Conservation (phyloP, 2,888 invertebrate genomes). For the Alsophila aescularia region DNA sequence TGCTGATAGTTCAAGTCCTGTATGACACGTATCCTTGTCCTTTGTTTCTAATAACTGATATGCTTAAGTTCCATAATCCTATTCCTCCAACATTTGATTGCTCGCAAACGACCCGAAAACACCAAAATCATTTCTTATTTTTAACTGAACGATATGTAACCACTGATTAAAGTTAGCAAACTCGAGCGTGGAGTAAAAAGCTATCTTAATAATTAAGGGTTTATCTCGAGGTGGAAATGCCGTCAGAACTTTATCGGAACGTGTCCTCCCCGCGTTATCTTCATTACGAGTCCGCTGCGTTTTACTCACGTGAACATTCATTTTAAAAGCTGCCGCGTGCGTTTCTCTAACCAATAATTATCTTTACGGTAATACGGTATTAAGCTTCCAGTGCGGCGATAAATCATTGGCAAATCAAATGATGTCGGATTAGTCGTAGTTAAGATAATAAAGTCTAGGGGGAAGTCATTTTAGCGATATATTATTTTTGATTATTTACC, state of each 20-base stretch:
- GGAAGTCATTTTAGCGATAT: neutral
- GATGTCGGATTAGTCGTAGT: conserved; percentile 43
- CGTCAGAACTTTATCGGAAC: conserved; percentile 74
- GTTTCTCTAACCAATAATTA: conserved; percentile 75
- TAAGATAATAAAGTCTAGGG: neutral
- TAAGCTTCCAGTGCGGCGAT: conserved; percentile 58
- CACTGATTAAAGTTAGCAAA: conserved; percentile 2
- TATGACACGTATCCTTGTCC: conserved; percentile 31
- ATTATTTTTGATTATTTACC: no score
- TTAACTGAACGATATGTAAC: neutral
- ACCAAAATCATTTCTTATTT: neutral
- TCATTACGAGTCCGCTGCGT: conserved; percentile 74
- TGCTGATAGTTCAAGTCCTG: conserved; percentile 40
- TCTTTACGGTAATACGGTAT: conserved; percentile 62
- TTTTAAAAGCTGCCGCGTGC: conserved; percentile 73
- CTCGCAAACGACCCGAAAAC: neutral
- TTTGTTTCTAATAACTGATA: conserved; percentile 50
- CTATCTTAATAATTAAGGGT: conserved; percentile 77
- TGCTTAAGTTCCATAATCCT: neutral
- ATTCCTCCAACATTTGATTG: neutral
- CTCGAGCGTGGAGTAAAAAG: conserved; percentile 43
- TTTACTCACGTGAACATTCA: conserved; percentile 80
- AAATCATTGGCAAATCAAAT: conserved; percentile 75
- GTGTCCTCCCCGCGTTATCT: conserved; percentile 75
- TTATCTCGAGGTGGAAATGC: conserved; percentile 72